Percentiles rank a stretch among this genome's conserved stretches.
phyloP scores from a whole-genome alignment of 2,888 invertebrate species.

The Meiosimyza decipiens region DNA sequence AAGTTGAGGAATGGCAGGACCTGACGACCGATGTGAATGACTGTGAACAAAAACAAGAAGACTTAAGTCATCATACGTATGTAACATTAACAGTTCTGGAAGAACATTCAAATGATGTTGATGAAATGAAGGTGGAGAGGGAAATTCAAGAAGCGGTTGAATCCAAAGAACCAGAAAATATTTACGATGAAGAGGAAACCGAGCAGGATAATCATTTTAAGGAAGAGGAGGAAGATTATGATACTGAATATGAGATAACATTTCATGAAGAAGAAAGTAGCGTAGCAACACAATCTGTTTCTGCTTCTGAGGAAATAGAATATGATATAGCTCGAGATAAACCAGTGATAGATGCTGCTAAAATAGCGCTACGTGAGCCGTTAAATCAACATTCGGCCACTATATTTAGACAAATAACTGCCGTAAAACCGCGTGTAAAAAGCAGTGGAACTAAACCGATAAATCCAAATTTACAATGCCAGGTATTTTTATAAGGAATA shows the following conservation, averaged over 20 bases:
- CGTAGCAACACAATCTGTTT: slow-evolving; percentile 3
- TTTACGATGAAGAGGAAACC: slow-evolving; percentile 46
- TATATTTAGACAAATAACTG: not conserved
- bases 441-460: slow-evolving; percentile 36
- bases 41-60: slow-evolving; percentile 6
- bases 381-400: too few relatives aligned
- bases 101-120: slow-evolving; percentile 6
- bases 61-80: slow-evolving; percentile 27
- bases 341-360: too few relatives aligned
- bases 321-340: too few relatives aligned
- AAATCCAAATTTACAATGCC: slow-evolving; percentile 53
- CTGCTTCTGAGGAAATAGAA: slow-evolving; percentile 18
- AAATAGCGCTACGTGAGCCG: too few relatives aligned
- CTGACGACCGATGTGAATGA: slow-evolving; percentile 7
- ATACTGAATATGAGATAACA: slow-evolving; percentile 41
- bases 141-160: slow-evolving; percentile 45
- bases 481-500: slow-evolving; percentile 42
- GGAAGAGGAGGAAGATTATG: slow-evolving; percentile 35
- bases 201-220: slow-evolving; percentile 41
- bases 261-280: slow-evolving; percentile 41
- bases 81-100: slow-evolving; percentile 27
- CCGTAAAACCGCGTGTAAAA: slow-evolving; percentile 39
- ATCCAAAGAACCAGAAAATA: slow-evolving; percentile 51
- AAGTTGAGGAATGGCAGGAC: slow-evolving; percentile 14
- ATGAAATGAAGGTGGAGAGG: slow-evolving; percentile 37